These are phyloP conservation scores for Onychostoma macrolepis DNA, from an alignment of 2,113 vertebrate genomes.

Conservation along the genomic window DNA sequence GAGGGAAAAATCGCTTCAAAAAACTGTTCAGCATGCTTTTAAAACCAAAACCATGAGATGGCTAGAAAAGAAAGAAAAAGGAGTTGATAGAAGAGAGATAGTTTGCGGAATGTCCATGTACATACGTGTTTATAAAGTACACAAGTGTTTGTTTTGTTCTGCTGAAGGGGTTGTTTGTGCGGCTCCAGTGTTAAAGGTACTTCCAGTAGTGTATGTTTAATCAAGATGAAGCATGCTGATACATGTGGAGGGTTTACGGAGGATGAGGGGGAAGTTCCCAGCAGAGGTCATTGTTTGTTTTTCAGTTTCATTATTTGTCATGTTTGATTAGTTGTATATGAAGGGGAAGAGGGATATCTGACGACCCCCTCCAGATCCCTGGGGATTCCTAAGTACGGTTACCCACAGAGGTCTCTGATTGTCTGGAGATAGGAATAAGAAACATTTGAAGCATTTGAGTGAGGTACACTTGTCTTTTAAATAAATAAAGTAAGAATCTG, in stretches of 20 bases:
- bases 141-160: conserved; percentile 17
- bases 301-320: conserved; percentile 36
- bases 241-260: neutral
- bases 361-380: neutral
- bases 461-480: neutral
- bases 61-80: neutral
- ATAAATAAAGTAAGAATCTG: neutral
- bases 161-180: conserved; percentile 16
- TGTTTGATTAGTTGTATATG: neutral
- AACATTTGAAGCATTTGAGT: neutral
- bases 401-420: neutral
- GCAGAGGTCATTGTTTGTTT: conserved; percentile 43
- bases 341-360: neutral
- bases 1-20: neutral
- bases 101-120: neutral
- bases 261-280: conserved; percentile 1
- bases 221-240: conserved; percentile 36
- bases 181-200: conserved; percentile 24
- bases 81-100: neutral
- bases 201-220: conserved; percentile 17
- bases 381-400: neutral
- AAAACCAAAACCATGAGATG: neutral
- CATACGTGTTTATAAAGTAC: neutral
- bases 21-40: neutral
- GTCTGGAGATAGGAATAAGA: neutral